Base-by-base conservation (phyloP, 1,140 invertebrate species). In the silkworm (Bombyx mori) region DNA sequence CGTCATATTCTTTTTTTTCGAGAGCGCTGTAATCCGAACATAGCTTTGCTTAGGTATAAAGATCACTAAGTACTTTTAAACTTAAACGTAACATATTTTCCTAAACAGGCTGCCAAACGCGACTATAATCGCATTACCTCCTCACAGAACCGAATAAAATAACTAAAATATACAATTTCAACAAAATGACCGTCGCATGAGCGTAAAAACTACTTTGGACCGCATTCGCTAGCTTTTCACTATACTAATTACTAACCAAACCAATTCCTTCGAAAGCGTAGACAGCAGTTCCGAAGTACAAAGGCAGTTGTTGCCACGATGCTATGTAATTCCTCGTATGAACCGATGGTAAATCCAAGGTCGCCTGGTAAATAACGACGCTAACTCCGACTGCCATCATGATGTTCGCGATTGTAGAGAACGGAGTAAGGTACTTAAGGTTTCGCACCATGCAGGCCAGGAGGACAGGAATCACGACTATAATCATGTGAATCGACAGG, bases 221-320 rank as follows among this genome's bases (percentile, higher is more conserved):
- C 26, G 26, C 26, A 35, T 35, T 35, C 26, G 26, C 26, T 18
- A 18, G 12, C 12, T 18, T 18, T 18, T 18, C 12, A 18, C 12
- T 18, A 18, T 18, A 18, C 2, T 35, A 44, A 10, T 45, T 45
- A 71, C 86, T 90, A 73, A 95, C 93, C 88, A 95, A 80, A 48
- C 92, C 93, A 57, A 95, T 94, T 58, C 94, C 94, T 79, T 95
- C 94, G 66, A 95, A 95, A 43, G 94, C 92, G 69, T 93, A 95
- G 56, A 95, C 91, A 44, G 93, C 92, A 6, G 93, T 95, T 50
- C 93, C 93, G 66, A 95, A 94, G 75, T 91, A 95, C 2, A 95
- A 81, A 0, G 94, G 93, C 59, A 94, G 65, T 42, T 89, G 81
- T 51, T 88, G 77, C 81, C 90, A 91, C 9, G 86, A 78, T 0